Conservation (phyloP, 2,888 invertebrate genomes). For the Chymomyza caudatula region DNA sequence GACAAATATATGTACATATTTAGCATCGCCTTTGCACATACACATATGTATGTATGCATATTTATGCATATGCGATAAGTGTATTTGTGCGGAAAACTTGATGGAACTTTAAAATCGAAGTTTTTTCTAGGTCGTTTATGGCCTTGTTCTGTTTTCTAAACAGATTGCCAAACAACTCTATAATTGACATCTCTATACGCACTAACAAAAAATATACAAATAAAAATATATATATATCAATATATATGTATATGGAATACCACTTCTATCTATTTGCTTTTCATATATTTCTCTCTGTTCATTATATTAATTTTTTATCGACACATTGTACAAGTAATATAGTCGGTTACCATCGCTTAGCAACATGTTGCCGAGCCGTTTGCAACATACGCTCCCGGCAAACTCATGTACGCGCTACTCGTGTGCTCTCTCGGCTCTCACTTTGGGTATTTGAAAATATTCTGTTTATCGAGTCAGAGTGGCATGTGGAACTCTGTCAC, state of each 20-base stretch:
- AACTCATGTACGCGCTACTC: background rate
- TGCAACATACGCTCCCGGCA: conserved; percentile 21
- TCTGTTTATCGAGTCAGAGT: conserved; percentile 31
- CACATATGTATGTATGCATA: background rate
- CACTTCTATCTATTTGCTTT: background rate
- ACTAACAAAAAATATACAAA: background rate
- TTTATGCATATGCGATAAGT: background rate
- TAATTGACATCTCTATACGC: background rate
- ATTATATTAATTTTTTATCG: conserved; percentile 63
- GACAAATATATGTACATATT: background rate
- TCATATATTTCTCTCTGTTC: conserved; percentile 30
- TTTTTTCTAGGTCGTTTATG: background rate
- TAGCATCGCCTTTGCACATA: background rate
- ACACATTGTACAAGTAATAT: conserved; percentile 22
- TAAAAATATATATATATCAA: background rate
- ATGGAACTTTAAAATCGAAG: background rate
- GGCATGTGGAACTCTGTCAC: conserved; percentile 65
- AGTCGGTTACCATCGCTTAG: conserved; percentile 35
- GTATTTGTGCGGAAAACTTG: background rate
- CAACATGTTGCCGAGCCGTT: conserved; percentile 49
- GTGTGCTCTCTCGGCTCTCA: conserved; percentile 12
- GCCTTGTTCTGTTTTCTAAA: background rate
- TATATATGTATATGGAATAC: background rate
- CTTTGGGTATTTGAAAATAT: background rate
- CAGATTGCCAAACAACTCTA: background rate